Evolutionary conservation across 1,140 invertebrate species (phyloP).

Genomic region (Chironomus tepperi): DNA sequence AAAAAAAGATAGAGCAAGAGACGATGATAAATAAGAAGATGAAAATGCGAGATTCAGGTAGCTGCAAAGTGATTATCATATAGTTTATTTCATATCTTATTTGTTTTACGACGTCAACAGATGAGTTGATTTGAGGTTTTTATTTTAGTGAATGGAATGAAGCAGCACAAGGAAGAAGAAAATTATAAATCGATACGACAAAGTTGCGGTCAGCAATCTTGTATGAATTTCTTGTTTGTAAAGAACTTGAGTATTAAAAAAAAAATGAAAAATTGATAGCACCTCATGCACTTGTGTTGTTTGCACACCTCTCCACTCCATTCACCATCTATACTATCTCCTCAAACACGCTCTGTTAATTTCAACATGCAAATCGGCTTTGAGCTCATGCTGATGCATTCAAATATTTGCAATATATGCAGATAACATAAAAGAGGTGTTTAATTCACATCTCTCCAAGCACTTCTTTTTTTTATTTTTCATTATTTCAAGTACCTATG

Average conservation of each 20-base stretch:
- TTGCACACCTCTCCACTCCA: background rate
- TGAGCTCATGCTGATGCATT: conserved; percentile 11
- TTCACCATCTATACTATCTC: too few relatives aligned
- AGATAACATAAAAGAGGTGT: conserved; percentile 13
- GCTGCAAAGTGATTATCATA: conserved; percentile 2
- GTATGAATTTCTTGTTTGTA: background rate
- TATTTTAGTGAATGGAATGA: background rate
- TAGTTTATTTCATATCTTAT: conserved; percentile 12
- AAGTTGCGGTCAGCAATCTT: background rate
- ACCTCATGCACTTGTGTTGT: background rate
- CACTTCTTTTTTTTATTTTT: background rate
- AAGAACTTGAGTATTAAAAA: background rate
- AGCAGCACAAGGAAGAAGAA: too few relatives aligned
- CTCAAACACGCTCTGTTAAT: background rate
- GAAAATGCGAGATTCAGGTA: background rate
- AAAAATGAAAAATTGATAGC: conserved; percentile 3
- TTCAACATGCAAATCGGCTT: conserved; percentile 1
- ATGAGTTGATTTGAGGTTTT: background rate
- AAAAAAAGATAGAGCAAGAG: too few relatives aligned
- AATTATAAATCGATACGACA: background rate
- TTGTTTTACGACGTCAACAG: background rate
- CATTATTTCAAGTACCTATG: background rate
- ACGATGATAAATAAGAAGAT: background rate
- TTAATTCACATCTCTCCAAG: conserved; percentile 10
- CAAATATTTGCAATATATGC: conserved; percentile 14